Base-by-base conservation (phyloP, 1,140 invertebrate genomes). In the Apis dorsata region DNA sequence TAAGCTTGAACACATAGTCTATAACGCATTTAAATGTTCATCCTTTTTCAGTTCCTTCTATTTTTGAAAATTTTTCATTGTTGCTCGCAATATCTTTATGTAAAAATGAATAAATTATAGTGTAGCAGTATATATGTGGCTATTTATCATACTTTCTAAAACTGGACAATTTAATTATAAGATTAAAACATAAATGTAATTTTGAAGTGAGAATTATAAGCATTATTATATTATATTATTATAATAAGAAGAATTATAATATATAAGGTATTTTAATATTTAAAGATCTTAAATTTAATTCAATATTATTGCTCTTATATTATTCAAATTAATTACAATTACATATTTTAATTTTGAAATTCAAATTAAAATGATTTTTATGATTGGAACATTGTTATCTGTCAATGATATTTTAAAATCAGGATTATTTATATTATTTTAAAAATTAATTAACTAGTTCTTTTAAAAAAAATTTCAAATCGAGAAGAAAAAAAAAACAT, bases 91-190 rank as follows among this genome's bases (percentile, higher is more conserved):
- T 49, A 21, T 12, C 13, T 24, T 24, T 21, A 3, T 60, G 75
- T 71, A 68, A 83, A 63, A 68, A 79, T 83, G 76, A 73, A 28
- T 17, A 59, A 60, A 21, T 4, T 55, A 62, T 24, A 13, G 81
- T 83, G 75, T 21, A 59, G 59, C 70, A 76, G 68, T 72, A 55
- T 21, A 63, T 59, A 49, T 51, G 77, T 84, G 83, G 65, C n/a
- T 57, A 9, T 55, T 34, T 55, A 24, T 79, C 71, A 84, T 57
- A 60, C n/a, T 82, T 24, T 34, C 34, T 59, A 49, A 24, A 55
- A n/a, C 15, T 51, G 53, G 15, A 55, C 17, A n/a, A 5, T 81
- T 59, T 24, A 55, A 65, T 28, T 63, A 24, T n/a, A n/a, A 34
- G 44, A 53, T 28, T 53, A 62, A 49, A 49, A 34, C 8, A 19